Base-by-base conservation (phyloP, 2,113 vertebrate genomes). In the Pipra filicauda region DNA sequence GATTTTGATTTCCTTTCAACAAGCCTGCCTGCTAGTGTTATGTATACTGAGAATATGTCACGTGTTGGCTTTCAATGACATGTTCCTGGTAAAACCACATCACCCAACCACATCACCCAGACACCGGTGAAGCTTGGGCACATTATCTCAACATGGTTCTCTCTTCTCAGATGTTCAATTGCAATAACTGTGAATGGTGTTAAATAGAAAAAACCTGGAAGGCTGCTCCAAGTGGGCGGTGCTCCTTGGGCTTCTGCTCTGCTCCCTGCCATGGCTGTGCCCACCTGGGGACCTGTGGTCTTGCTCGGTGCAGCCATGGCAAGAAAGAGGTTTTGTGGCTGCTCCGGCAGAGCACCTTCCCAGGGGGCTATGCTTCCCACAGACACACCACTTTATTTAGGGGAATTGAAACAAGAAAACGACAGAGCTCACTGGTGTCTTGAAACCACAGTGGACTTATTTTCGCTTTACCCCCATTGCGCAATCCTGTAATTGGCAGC, bases 221-320 rank as follows among this genome's bases (percentile, higher is more conserved):
- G 30, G 23, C 5, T 35, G n/a, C 28, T 74, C 51, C 8, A 20
- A 37, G 35, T 5, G 17, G 24, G 2, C 7, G 19, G 15, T 17
- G 28, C 16, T 64, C 15, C 37, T 58, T 11, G 48, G 48, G 64
- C 35, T 72, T 39, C 33, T 64, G 23, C 27, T 75, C 26, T 61
- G 33, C 35, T 81, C 28, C 23, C 15, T 5, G 2, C 20, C 0
- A 0, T 3, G 4, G 15, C 39, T 69, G 11, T 49, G 28, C 24
- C 49, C 44, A 49, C 15, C 16, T 49, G 43, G 24, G 15, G 8
- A 55, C 12, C 43, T 0, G 0, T 12, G 59, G 55, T 30, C 49
- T 16, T 39, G 7, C 14, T 55, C 0, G 1, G 33, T 24, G 41
- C 5, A 57, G 23, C 37, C 23, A 37, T 0, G 1, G 17, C 21